Evolutionary conservation across 1,140 invertebrate genomes (phyloP), one percentile per base, ranked within the genome.

Genomic region (Drosophila trapezifrons): DNA sequence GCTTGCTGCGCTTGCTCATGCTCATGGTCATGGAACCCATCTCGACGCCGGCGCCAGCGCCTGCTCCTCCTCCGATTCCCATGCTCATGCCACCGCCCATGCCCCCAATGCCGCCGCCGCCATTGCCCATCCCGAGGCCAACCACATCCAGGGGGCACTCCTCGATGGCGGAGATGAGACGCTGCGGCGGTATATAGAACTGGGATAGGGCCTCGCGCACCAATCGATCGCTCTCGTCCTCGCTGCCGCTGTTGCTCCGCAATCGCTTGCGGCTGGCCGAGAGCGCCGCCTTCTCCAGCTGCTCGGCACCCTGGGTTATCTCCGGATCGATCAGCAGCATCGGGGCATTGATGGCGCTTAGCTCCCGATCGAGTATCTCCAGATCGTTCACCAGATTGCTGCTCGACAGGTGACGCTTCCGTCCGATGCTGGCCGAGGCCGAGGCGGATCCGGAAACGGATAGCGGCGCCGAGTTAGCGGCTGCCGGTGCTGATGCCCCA

Each of bases 101-200:
- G 12, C 17, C 12, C 0, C 6, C 47, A 2, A 4, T 7, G 15
- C 46, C n/a, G 2, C 25, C 22, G 4, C 9, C 7, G 13, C 45
- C 54, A 27, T 63, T 46, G 13, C 69, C 78, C 25, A 72, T 55
- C 7, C 80, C 82, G 13, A 90, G 51, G 0, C 83, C 83, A 0
- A 87, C 89, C n/a, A 90, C 80, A 67, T 92, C 91, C 40, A 91
- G 27, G 0, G 91, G 91, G 27, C 90, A 92, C 32, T 95, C 94
- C 80, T 95, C 95, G 37, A 95, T 95, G 45, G 94, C 94, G 6
- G 95, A 95, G 46, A 96, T 92, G 69, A 96, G 92, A 47, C 95
- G 93, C 12, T 95, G 95, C 0, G 95, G 95, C 45, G 95, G 95
- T 90, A 96, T 95, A 86, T 96, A 96, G 75, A 96, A 95, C 72